Conservation (phyloP, 2,888 invertebrate species). For the Cremastinae sp. region DNA sequence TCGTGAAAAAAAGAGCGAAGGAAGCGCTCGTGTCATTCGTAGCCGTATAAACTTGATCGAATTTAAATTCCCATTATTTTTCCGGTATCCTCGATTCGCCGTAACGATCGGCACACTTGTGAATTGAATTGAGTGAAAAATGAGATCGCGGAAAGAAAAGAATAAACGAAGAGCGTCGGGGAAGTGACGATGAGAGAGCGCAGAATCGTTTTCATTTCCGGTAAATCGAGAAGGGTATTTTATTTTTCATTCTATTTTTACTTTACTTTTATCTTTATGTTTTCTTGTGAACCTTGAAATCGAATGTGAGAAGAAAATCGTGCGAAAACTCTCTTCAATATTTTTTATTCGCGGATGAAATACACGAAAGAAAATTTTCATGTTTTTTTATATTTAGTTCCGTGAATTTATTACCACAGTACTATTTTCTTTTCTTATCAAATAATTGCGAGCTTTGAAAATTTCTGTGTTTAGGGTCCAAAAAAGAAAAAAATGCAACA, state of each 20-base stretch:
- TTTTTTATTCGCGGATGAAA: conserved; percentile 27
- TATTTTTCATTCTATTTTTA: conserved; percentile 17
- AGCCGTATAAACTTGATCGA: conserved; percentile 31
- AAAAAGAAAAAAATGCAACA: no score
- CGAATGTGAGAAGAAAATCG: conserved; percentile 12
- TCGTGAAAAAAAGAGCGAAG: conserved; percentile 7
- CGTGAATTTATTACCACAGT: no score
- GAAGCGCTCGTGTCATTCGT: conserved; percentile 8
- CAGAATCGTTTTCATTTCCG: conserved; percentile 52
- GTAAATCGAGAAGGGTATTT: conserved; percentile 39
- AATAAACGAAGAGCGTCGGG: conserved; percentile 30
- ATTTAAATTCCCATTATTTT: conserved; percentile 52
- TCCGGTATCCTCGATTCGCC: conserved; percentile 13
- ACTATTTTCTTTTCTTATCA: no score
- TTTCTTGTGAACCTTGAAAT: no score
- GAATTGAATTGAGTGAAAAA: conserved; percentile 44
- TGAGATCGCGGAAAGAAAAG: conserved; percentile 34
- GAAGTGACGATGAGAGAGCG: conserved; percentile 20
- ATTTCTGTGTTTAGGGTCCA: no score
- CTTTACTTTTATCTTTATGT: no score
- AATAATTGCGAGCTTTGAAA: no score
- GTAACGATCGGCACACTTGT: conserved; percentile 42
- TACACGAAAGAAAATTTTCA: conserved; percentile 10
- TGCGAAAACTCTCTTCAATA: conserved; percentile 17
- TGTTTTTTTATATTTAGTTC: no score